phyloP scores from a whole-genome alignment of 64 coral and sea anemone genomes.

The Dendrophyllia cribrosa region DNA sequence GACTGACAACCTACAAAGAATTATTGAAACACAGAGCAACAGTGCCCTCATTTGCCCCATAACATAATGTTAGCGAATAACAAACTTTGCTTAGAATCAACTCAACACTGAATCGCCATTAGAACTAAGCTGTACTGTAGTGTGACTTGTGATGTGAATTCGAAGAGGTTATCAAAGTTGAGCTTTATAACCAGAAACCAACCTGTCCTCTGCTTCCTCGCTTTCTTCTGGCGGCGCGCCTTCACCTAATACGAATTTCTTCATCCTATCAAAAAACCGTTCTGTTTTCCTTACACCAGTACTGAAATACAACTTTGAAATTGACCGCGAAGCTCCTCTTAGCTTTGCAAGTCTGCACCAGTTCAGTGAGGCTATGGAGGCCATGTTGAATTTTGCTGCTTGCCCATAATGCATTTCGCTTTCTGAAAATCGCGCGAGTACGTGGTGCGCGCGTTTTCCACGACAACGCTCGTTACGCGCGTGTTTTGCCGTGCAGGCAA shows the following conservation, averaged over 20 bases:
- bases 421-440: background rate
- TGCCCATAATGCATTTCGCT: background rate
- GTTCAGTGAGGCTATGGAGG: background rate
- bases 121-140: too few relatives aligned
- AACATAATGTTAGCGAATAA: too few relatives aligned
- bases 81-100: too few relatives aligned
- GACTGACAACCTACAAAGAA: too few relatives aligned
- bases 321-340: background rate
- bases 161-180: too few relatives aligned
- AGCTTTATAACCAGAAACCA: too few relatives aligned
- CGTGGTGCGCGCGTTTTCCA: background rate
- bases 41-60: too few relatives aligned
- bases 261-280: constrained; percentile 24
- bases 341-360: background rate
- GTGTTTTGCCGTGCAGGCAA: too few relatives aligned
- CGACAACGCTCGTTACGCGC: too few relatives aligned
- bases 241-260: constrained; percentile 62
- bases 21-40: too few relatives aligned
- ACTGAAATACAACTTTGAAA: background rate
- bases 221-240: constrained; percentile 22
- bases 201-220: constrained; percentile 28
- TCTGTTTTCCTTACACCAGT: constrained; percentile 39
- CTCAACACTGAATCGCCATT: too few relatives aligned
- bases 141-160: too few relatives aligned
- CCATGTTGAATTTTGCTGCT: background rate